Conservation (phyloP, 2,888 invertebrate species). For the Fragum sueziense region DNA sequence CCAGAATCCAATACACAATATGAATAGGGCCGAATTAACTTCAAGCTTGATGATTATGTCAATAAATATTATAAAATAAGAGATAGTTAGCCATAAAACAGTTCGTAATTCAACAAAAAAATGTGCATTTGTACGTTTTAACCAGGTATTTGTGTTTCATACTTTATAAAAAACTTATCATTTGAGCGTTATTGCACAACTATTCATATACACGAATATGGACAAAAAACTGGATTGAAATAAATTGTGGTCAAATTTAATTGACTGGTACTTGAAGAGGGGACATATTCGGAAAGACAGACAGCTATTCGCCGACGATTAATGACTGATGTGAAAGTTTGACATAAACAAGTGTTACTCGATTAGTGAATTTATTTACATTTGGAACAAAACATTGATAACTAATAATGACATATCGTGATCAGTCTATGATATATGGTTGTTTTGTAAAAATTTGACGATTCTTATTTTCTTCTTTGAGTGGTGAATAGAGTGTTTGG, state of each 20-base stretch:
- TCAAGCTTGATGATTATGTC: conserved; percentile 4
- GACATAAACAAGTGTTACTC: conserved; percentile 59
- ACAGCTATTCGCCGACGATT: conserved; percentile 39
- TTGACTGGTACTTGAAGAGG: conserved; percentile 32
- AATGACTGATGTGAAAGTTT: conserved; percentile 57
- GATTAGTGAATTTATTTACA: conserved; percentile 59
- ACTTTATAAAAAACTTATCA: too few relatives aligned
- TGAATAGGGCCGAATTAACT: neutral
- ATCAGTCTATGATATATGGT: conserved; percentile 2
- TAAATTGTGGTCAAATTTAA: neutral
- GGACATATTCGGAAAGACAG: conserved; percentile 16
- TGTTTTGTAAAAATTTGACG: neutral
- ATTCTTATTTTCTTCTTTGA: neutral
- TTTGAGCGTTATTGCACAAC: too few relatives aligned
- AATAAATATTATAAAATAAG: conserved; percentile 15
- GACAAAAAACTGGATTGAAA: too few relatives aligned
- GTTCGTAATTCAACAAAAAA: too few relatives aligned
- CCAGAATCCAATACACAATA: conserved; percentile 6
- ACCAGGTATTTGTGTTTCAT: too few relatives aligned
- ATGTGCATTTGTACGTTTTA: too few relatives aligned
- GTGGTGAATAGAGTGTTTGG: neutral
- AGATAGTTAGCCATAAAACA: conserved; percentile 10
- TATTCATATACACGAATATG: too few relatives aligned
- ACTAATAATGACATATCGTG: neutral
- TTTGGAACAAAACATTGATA: conserved; percentile 39